Base-by-base conservation (phyloP, 2,888 invertebrate genomes). In the Tanytarsus gracilentus region DNA sequence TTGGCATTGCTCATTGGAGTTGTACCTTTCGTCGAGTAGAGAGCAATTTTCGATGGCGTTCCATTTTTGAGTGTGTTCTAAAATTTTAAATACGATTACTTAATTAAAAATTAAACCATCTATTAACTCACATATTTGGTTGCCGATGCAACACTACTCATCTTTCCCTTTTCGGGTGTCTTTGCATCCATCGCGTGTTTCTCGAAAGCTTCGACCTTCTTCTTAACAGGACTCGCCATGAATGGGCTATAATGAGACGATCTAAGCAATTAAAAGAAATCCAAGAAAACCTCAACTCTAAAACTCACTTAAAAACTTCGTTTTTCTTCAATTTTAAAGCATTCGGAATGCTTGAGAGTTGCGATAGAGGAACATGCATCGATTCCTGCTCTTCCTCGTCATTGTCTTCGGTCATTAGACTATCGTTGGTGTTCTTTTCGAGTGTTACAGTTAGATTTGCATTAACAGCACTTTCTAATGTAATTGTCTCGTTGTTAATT, bases 171-270 rank as follows among this genome's bases (percentile, higher is more conserved):
- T 4, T 33, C 49, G 5, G 61, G 61, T 9, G 61, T 52, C 3
- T n/a, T 11, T 25, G 11, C n/a, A 5, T 25, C 11, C 1, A 16
- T 16, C 1, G 71, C 71, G 3, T 67, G 71, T 63, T 75, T 74
- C 64, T 82, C 82, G 64, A 81, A 82, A 1, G 81, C 82, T 64
- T 79, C 78, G 0, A 82, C 80, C 36, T 79, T 77, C 66, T 79
- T 78, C 66, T 80, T 81, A 4, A 81, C 77, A 1, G 81, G 77
- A 64, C 80, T 81, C 62, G 78, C 77, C 5, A 76, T 73, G 62
- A 77, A 79, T 2, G 81, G 81, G 71, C 80, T 81, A 63, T 74
- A 77, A 14, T 66, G 18, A 71, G 70, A 56, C 66, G 66, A n/a
- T n/a, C n/a, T n/a, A n/a, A n/a, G n/a, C 2, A 30, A 11, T 27